phyloP scores from a whole-genome alignment of 2,797 vertebrate species.

The Gadopsis marmoratus region DNA sequence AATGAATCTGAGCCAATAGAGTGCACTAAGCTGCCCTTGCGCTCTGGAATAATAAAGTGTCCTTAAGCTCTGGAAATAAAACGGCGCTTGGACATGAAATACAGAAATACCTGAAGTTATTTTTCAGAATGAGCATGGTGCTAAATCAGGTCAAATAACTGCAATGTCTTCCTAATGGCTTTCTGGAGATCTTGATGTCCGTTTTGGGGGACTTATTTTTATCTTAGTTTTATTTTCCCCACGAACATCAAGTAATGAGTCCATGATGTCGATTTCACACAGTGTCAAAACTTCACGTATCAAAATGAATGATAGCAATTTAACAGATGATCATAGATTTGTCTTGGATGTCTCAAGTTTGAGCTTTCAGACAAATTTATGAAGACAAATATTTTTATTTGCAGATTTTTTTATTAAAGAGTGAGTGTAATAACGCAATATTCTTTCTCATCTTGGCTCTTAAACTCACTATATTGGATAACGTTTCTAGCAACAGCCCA shows the following conservation, averaged over 20 bases:
- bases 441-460: constrained; percentile 8
- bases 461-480: constrained; percentile 10
- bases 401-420: neutral
- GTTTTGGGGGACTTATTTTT: constrained; percentile 19
- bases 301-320: neutral
- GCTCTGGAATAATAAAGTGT: constrained; percentile 58
- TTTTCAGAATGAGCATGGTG: constrained; percentile 33
- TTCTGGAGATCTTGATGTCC: constrained; percentile 28
- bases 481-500: constrained; percentile 19
- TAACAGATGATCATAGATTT: neutral
- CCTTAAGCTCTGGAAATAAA: constrained; percentile 56
- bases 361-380: constrained; percentile 2
- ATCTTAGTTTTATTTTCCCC: constrained; percentile 10
- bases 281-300: constrained; percentile 1
- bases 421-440: neutral
- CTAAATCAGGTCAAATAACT: constrained; percentile 38
- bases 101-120: constrained; percentile 48
- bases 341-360: neutral
- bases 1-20: constrained; percentile 36
- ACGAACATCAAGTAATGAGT: constrained; percentile 5
- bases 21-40: constrained; percentile 39
- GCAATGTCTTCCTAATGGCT: constrained; percentile 29
- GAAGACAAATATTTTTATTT: neutral
- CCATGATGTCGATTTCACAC: constrained; percentile 14
- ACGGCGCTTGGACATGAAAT: constrained; percentile 42